Conservation (phyloP, 2,113 vertebrate species). For the Meleagris gallopavo region DNA sequence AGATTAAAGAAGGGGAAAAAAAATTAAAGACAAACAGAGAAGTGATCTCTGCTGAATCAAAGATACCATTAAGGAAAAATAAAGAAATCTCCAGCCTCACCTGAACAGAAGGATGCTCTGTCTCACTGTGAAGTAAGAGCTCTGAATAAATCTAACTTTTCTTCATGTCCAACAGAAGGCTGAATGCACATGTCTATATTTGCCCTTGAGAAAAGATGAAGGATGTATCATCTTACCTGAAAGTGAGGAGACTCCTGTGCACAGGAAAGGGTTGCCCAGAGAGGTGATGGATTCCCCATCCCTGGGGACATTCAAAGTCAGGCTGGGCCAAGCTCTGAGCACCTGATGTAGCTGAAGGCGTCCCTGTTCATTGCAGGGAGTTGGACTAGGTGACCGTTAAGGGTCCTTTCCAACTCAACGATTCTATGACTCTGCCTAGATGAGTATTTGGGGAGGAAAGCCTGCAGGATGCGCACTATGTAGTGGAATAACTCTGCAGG, state of each 20-base stretch:
- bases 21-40: background rate
- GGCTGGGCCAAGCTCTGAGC: too few species aligned
- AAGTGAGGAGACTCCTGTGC: background rate
- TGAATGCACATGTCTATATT: rapidly evolving
- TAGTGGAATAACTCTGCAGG: background rate
- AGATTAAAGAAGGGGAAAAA: background rate
- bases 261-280: too few species aligned
- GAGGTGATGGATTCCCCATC: too few species aligned
- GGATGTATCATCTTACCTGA: background rate
- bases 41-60: background rate
- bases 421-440: background rate
- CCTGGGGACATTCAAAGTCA: too few species aligned
- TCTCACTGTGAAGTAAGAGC: background rate
- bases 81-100: background rate
- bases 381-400: too few species aligned
- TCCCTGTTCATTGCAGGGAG: too few species aligned
- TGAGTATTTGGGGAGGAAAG: background rate
- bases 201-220: background rate
- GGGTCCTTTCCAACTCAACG: too few species aligned
- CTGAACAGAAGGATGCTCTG: background rate
- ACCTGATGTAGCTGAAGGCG: too few species aligned
- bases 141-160: background rate
- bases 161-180: background rate
- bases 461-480: background rate
- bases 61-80: background rate